Evolutionary conservation across 2,113 vertebrate species (phyloP).

Genomic region (Rynchops niger): DNA sequence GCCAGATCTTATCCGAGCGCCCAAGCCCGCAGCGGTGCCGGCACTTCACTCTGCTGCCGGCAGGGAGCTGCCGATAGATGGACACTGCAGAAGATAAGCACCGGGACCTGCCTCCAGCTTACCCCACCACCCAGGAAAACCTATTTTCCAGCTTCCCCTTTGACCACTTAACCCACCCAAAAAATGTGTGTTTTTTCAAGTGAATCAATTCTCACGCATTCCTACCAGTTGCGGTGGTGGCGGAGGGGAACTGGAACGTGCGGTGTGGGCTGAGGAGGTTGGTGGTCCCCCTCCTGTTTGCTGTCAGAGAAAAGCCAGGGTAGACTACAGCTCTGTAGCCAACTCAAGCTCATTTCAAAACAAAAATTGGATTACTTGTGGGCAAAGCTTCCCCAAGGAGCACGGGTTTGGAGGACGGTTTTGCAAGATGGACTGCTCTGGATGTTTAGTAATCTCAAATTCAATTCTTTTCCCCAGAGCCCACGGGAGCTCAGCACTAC

Average conservation of each 20-base stretch:
- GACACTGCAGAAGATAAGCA: background rate
- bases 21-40: background rate
- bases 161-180: background rate
- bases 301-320: background rate
- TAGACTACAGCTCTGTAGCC: background rate
- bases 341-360: background rate
- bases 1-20: background rate
- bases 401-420: background rate
- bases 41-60: accelerated
- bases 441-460: background rate
- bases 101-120: background rate
- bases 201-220: background rate
- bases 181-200: background rate
- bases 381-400: background rate
- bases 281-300: background rate
- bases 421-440: background rate
- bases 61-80: background rate
- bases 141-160: background rate
- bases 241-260: background rate
- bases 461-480: background rate
- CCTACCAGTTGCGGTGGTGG: background rate
- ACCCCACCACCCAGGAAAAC: background rate
- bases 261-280: background rate
- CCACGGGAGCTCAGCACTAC: accelerated
- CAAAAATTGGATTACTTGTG: background rate